Conservation (phyloP, 2,797 vertebrate genomes). For the Thaleichthys pacificus region DNA sequence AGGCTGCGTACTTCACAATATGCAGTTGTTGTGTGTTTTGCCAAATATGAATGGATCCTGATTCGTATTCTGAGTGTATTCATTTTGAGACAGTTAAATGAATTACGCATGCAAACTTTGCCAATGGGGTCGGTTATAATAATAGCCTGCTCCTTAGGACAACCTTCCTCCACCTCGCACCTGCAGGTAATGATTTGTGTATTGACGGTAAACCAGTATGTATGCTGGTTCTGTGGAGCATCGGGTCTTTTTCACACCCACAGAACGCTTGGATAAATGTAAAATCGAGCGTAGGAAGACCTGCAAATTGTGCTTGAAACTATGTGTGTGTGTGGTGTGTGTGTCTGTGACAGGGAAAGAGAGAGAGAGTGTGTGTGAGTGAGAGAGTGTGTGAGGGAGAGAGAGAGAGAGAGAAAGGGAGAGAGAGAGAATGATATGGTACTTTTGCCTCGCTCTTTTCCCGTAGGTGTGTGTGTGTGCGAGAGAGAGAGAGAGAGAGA, state of each 20-base stretch:
- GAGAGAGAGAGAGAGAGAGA: background rate
- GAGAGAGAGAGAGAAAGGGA: constrained; percentile 3
- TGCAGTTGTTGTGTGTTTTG: background rate
- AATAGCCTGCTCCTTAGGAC: too few relatives aligned
- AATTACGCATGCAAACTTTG: constrained; percentile 35
- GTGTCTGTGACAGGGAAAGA: background rate
- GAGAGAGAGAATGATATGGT: background rate
- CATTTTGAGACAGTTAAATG: background rate
- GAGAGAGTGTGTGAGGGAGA: constrained; percentile 7
- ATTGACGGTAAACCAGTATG: background rate
- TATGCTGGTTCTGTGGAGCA: background rate
- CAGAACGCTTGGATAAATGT: background rate
- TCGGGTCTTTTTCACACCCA: background rate
- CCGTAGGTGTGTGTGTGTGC: background rate
- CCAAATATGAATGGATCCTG: background rate
- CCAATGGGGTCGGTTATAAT: constrained; percentile 38
- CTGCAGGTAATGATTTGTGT: constrained; percentile 30
- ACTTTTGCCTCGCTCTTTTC: background rate
- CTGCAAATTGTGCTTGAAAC: constrained; percentile 26
- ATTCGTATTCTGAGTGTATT: background rate
- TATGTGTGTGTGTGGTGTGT: constrained; percentile 13
- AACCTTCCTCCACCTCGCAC: constrained; percentile 30
- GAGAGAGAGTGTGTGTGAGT: constrained; percentile 1
- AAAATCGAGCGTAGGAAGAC: constrained; percentile 17
- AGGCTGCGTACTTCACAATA: constrained; percentile 12